Evolutionary conservation across 2,113 vertebrate species (phyloP).

Genomic region (Orthonyx spaldingii): DNA sequence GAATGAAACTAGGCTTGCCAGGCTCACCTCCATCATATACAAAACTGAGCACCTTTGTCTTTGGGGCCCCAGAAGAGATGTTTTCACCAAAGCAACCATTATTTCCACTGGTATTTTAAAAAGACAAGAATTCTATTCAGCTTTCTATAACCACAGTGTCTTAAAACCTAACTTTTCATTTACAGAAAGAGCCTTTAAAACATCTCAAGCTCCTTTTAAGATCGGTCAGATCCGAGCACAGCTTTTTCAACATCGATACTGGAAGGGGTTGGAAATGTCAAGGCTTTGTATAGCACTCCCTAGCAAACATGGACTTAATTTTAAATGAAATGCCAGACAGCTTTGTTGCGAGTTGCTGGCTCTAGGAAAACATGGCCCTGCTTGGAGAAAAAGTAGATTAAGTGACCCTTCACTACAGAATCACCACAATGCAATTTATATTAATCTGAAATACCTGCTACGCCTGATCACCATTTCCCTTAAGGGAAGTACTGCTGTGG

Average conservation of each 20-base stretch:
- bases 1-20: neutral
- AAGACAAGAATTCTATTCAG: neutral
- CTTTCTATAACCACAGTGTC: neutral
- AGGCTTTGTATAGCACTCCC: neutral
- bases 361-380: neutral
- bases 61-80: neutral
- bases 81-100: neutral
- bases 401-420: slow-evolving; percentile 25
- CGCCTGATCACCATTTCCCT: neutral
- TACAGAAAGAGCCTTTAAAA: neutral
- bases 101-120: neutral
- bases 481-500: slow-evolving; percentile 1
- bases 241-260: neutral
- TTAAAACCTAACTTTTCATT: neutral
- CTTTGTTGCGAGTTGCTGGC: neutral
- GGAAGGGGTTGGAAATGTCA: neutral
- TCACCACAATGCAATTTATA: neutral
- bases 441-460: slow-evolving; percentile 20
- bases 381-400: slow-evolving; percentile 43
- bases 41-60: neutral
- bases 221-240: neutral
- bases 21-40: neutral
- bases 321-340: slow-evolving; percentile 34
- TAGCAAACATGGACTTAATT: slow-evolving; percentile 12
- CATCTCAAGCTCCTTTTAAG: neutral